Base-by-base conservation (phyloP, 1,140 invertebrate species). In the Aphidius ervi region DNA sequence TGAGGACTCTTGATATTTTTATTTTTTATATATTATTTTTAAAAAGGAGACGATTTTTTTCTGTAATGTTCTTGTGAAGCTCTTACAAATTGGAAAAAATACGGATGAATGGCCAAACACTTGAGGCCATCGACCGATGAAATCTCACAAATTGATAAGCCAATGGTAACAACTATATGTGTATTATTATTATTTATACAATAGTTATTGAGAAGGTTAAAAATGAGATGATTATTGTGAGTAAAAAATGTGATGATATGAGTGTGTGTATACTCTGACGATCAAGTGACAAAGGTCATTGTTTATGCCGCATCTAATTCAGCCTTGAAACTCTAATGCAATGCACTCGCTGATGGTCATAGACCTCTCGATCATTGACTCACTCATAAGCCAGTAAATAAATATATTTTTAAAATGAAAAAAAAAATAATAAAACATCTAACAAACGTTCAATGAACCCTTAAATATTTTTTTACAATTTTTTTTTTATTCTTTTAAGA, bases 301-400 rank as follows among this genome's bases (percentile, higher is more conserved):
- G 23, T 46, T 40, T 49, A 62, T 58, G 63, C 59, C 48, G 16
- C 16, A 70, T 75, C 74, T 74, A 75, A 75, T 72, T 77, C 70
- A 70, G 65, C 74, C 73, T 75, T 75, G 72, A 70, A 73, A 31
- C 23, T 77, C 75, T 77, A 77, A 77, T 75, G 68, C 70, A 70
- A 67, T 65, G 65, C 63, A 63, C 65, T 63, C 67, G 62, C 54
- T 54, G 66, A 62, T 68, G 70, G 74, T 73, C 72, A 63, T 70
- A 70, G 69, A 74, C 71, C 71, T 67, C 42, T 68, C 66, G 63
- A 61, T 65, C 56, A 67, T 69, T 68, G 61, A 65, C 63, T 65
- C 67, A 67, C 59, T 60, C 52, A 49, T 62, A 45, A 49, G 66
- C 56, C 56, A 49, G 46, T 55, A n/a, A 9, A 49, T 43, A 61